A percentile compares a stretch with the other conserved stretches of the same genome.
Evolutionary conservation across 1,140 invertebrate genomes (phyloP).

Genomic region (Leptopilina clavipes): DNA sequence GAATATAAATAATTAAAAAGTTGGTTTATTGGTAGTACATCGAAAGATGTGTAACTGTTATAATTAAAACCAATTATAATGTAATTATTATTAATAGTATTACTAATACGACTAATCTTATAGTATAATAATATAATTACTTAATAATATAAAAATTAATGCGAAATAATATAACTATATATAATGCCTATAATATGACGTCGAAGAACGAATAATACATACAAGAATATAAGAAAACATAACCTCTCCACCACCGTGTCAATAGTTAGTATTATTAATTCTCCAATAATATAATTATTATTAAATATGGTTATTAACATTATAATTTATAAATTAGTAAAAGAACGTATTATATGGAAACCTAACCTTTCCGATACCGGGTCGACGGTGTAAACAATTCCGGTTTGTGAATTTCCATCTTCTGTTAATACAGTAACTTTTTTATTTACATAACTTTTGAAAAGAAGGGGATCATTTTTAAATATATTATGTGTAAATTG

Average conservation of each 20-base stretch:
- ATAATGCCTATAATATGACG: too few relatives aligned
- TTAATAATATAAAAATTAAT: too few relatives aligned
- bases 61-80: too few relatives aligned
- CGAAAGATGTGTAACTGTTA: too few relatives aligned
- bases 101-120: too few relatives aligned
- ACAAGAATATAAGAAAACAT: too few relatives aligned
- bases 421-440: slow-evolving; percentile 60
- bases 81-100: slow-evolving; percentile 30
- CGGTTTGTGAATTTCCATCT: slow-evolving; percentile 58
- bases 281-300: not conserved
- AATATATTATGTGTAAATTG: slow-evolving; percentile 69
- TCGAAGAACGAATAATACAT: too few relatives aligned
- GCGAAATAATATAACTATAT: too few relatives aligned
- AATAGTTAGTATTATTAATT: too few relatives aligned
- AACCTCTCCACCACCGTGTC: too few relatives aligned
- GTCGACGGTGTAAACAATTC: slow-evolving; percentile 70
- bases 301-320: not conserved
- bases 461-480: slow-evolving; percentile 66
- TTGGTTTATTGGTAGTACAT: too few relatives aligned
- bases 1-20: not conserved
- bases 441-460: slow-evolving; percentile 67
- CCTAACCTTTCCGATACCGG: slow-evolving; percentile 72
- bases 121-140: too few relatives aligned
- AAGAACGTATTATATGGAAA: slow-evolving; percentile 11
- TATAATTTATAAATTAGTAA: slow-evolving; percentile 3